Conservation (phyloP, 2,113 vertebrate genomes). For the Peromyscus maniculatus region DNA sequence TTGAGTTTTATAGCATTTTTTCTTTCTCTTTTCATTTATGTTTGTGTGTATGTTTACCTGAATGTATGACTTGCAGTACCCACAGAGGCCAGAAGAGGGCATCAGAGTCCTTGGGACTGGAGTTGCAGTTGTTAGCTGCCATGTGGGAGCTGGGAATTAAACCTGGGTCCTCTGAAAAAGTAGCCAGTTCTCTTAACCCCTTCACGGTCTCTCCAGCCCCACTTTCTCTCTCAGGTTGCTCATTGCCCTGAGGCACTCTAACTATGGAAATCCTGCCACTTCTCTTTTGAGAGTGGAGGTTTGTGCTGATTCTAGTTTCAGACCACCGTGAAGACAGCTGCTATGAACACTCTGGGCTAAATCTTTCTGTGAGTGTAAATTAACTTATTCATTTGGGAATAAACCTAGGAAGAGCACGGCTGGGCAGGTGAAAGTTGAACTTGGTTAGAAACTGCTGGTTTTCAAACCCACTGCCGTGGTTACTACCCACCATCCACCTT, state of each 20-base stretch:
- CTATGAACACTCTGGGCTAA: background rate
- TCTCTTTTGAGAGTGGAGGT: background rate
- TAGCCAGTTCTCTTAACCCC: background rate
- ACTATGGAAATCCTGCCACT: no score
- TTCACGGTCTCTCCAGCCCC: background rate
- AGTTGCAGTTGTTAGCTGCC: background rate
- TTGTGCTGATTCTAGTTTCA: background rate
- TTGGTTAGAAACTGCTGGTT: background rate
- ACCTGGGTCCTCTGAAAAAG: background rate
- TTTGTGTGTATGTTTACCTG: background rate
- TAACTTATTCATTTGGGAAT: background rate
- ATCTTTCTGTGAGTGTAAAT: background rate
- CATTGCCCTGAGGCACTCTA: no score
- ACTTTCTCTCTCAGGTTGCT: background rate
- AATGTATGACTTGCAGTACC: background rate
- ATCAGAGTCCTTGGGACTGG: no score
- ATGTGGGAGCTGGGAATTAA: background rate
- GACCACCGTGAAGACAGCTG: background rate
- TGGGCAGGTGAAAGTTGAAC: background rate
- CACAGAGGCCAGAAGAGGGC: no score
- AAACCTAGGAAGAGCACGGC: background rate
- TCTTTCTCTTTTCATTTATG: background rate
- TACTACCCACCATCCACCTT: background rate
- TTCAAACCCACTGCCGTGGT: background rate
- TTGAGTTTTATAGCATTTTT: background rate